These are phyloP conservation scores for Scaptomyza flava DNA, from an alignment of 2,888 invertebrate species.

Conservation along the genomic window DNA sequence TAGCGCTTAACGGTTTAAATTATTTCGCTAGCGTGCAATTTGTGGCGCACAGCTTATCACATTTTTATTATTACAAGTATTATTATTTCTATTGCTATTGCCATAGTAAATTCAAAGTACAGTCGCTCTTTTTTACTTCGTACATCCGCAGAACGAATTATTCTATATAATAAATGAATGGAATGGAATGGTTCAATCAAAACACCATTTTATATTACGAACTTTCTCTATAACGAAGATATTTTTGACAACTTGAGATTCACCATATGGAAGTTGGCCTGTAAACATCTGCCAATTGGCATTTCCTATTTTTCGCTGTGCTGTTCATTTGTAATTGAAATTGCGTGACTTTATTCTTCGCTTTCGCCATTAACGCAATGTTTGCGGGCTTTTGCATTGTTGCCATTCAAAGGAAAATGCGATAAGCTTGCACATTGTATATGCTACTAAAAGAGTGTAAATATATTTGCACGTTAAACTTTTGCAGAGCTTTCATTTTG, in stretches of 20 bases:
- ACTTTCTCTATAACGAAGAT: too few species aligned
- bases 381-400: constrained; percentile 37
- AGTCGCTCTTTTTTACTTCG: too few species aligned
- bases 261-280: too few species aligned
- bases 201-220: too few species aligned
- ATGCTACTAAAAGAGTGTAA: not conserved
- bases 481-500: constrained; percentile 57
- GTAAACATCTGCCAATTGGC: constrained; percentile 27
- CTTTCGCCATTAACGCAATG: constrained; percentile 52
- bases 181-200: too few species aligned
- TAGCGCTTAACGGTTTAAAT: constrained; percentile 72
- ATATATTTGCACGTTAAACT: constrained; percentile 18
- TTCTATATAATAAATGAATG: too few species aligned
- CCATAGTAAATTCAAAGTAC: constrained; percentile 36
- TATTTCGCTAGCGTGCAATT: constrained; percentile 75
- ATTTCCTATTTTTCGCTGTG: constrained; percentile 27
- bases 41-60: constrained; percentile 78
- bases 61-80: constrained; percentile 73
- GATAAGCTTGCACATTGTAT: constrained; percentile 44
- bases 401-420: constrained; percentile 36
- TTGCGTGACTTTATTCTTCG: constrained; percentile 78
- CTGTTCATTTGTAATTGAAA: constrained; percentile 71
- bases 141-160: too few species aligned
- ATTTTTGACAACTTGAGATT: too few species aligned
- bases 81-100: constrained; percentile 56